Percentiles rank a stretch among this genome's conserved stretches.
phyloP scores from a whole-genome alignment of 35 echinoderm and acorn worm species.

The Heliocidaris tuberculata region DNA sequence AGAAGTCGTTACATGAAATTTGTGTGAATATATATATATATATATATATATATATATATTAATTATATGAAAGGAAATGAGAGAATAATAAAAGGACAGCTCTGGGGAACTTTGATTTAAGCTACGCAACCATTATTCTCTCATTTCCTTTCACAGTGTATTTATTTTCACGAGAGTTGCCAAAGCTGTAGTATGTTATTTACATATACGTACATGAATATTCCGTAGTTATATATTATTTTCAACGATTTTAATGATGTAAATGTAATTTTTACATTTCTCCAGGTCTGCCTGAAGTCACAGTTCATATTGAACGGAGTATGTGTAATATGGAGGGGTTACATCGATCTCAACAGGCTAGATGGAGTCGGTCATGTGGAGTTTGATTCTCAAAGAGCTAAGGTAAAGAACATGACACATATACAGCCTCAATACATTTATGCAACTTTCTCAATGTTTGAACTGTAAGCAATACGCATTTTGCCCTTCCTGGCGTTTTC shows the following conservation, averaged over 20 bases:
- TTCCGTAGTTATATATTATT: no score
- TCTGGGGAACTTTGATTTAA: no score
- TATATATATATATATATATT: no score
- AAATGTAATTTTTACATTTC: not conserved
- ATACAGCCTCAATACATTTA: conserved; percentile 4
- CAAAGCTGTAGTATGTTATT: no score
- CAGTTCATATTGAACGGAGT: conserved; percentile 97
- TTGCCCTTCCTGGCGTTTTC: not conserved
- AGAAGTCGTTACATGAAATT: no score
- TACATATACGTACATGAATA: no score
- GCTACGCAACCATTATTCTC: no score
- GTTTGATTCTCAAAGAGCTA: conserved; percentile 90
- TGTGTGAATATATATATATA: no score
- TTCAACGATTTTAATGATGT: not conserved
- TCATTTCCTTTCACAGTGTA: no score
- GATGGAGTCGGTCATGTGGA: conserved; percentile 86
- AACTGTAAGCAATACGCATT: conserved; percentile 13
- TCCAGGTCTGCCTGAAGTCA: conserved; percentile 89
- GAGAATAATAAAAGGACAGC: no score
- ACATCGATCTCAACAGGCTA: conserved; percentile 78
- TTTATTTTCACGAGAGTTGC: no score
- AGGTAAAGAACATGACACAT: conserved; percentile 60
- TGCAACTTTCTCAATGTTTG: not conserved
- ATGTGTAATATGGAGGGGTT: conserved; percentile 88
- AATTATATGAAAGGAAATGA: no score